Evolutionary conservation across 1,140 invertebrate species (phyloP), one percentile per base, ranked within the genome.

Genomic region (Danaus plexippus): DNA sequence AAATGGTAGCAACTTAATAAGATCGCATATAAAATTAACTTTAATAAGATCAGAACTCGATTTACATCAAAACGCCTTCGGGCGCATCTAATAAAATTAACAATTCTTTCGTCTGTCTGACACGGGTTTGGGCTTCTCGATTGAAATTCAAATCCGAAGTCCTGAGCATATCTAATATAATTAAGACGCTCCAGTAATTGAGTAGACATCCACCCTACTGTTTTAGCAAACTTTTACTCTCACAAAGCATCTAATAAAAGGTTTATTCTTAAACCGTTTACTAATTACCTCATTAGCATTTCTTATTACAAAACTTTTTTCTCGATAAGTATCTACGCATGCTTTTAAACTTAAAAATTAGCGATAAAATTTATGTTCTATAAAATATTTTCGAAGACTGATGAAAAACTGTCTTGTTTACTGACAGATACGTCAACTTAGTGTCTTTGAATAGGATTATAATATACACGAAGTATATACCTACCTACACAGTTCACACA

Each of bases 71-170:
- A 81, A 80, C 80, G 77, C 63, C 75, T 71, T 72, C 67, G 61
- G 67, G 67, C 66, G 74, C 68, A 55, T 75, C 74, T 83, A 82
- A 85, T 80, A 73, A 80, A 82, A 84, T 85, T 82, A 84, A 81
- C 79, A 75, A 68, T 84, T 81, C 76, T 78, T 82, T 77, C 68
- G 58, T 67, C 65, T 63, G 61, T 67, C 67, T 69, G 73, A 73
- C 72, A 63, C 57, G 59, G 71, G 68, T 73, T 73, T 73, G 69
- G 66, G 66, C 63, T 64, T 64, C 64, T 52, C 72, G 71, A 85
- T 85, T 85, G 80, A 84, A 85, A 84, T 85, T 84, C 79, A 84
- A 84, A 84, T 84, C 66, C 73, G 62, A 72, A 67, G 73, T 74
- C 71, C 78, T 68, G 46, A 71, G 73, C 75, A 77, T 77, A 77